Evolutionary conservation across 1,140 invertebrate species (phyloP), one percentile per base, ranked within the genome.

Genomic region (Caerostris extrusa): DNA sequence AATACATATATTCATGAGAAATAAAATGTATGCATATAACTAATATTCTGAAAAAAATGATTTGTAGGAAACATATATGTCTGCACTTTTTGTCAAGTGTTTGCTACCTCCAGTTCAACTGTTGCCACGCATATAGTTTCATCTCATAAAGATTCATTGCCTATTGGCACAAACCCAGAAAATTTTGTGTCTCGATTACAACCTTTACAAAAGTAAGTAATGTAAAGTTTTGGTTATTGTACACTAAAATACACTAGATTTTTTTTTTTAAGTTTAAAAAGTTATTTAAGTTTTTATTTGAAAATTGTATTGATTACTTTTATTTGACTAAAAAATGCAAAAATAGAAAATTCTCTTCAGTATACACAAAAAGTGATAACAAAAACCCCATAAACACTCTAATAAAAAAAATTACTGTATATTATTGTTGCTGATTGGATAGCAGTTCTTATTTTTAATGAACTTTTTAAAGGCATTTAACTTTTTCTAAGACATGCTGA

Each of bases 21-120:
- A 34, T 34, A 34, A 34, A 34, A 34, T 34, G 34, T 34, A 34
- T 34, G 34, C 34, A 34, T 34, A 34, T 34, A 2, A 34, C 34
- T 34, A 34, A 34, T 34, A 34, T 34, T 34, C 34, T 34, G 34
- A 34, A 34, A 34, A 34, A 34, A 34, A 34, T 34, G 2, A 34
- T 34, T 34, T 34, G 34, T 34, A 34, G 34, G 19, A n/a, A 91
- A 34, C 19, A 64, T 91, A 60, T 91, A 91, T 91, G 90, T 91
- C 19, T 91, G 90, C 55, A 91, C 90, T 8, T 91, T 91, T 61
- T 91, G 90, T 61, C 90, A 91, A 82, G 90, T 91, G 55, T 91
- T 91, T 91, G 82, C 90, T 53, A 14, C 77, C 6, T 61, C 90
- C 7, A 77, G 61, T 14, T 53, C 19, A n/a, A 53, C 90, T 7